Evolutionary conservation across 2,888 invertebrate genomes (phyloP), one percentile per base, ranked within the genome.

Genomic region (Alloscopus bannaensis): DNA sequence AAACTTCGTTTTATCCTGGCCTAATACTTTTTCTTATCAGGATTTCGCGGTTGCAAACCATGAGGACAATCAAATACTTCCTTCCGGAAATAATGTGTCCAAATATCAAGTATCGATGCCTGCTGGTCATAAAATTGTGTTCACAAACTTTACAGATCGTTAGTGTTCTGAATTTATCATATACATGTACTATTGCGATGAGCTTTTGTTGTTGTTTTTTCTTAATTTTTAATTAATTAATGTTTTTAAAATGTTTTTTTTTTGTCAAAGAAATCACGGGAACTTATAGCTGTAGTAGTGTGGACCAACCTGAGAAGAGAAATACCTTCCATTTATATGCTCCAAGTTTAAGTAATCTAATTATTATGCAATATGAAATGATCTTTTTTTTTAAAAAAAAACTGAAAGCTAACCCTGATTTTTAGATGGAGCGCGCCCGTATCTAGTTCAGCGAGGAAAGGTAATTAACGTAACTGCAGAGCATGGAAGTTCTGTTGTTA

Each of bases 381-480:
- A n/a, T n/a, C n/a, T n/a, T n/a, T n/a, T n/a, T n/a, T n/a, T n/a
- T n/a, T n/a, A n/a, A n/a, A n/a, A n/a, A n/a, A n/a, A n/a, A n/a
- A n/a, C n/a, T n/a, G n/a, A n/a, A n/a, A n/a, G n/a, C n/a, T n/a
- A n/a, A n/a, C n/a, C n/a, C n/a, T n/a, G n/a, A n/a, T n/a, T n/a
- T n/a, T n/a, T 26, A 83, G 81, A 57, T 29, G 76, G 79, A 3
- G 77, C 69, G n/a, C 59, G 75, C 16, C 83, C 83, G 2, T 83
- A 80, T 52, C 29, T 83, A 28, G 69, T 83, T 8, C 81, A 83
- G 52, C 50, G 83, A 40, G 83, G 83, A 4, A 83, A 80, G 50
- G 77, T 81, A 16, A 77, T 83, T 8, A 83, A 83, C 24, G 79
- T 83, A 22, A 81, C 83, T 18, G 70, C 75, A 16, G 83, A 83